Evolutionary conservation across 2,888 invertebrate genomes (phyloP).

Genomic region (Deroplatys truncata): DNA sequence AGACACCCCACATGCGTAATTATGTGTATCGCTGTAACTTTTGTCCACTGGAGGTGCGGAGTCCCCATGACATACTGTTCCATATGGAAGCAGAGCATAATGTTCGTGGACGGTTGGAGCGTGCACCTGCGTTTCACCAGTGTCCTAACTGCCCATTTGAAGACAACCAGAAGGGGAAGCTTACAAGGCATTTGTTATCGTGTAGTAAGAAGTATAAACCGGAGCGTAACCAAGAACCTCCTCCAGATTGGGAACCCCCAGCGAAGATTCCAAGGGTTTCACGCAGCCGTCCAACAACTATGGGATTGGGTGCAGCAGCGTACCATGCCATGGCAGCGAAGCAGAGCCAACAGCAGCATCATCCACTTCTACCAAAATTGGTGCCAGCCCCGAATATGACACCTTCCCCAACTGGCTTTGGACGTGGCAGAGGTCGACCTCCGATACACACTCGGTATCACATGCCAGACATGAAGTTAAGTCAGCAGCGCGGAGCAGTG

Average conservation of each 20-base stretch:
- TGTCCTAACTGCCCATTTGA: slow-evolving; percentile 93
- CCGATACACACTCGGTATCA: slow-evolving; percentile 44
- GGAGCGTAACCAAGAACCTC: slow-evolving; percentile 79
- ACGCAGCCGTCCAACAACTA: slow-evolving; percentile 38
- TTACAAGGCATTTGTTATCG: slow-evolving; percentile 80
- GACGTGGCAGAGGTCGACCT: slow-evolving; percentile 46
- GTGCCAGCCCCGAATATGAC: slow-evolving; percentile 41
- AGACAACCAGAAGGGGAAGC: slow-evolving; percentile 86
- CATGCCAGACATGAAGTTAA: slow-evolving; percentile 19
- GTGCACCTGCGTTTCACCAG: slow-evolving; percentile 83
- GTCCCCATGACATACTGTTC: slow-evolving; percentile 81
- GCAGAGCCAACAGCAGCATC: slow-evolving; percentile 34
- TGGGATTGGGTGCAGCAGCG: slow-evolving; percentile 37
- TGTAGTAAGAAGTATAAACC: slow-evolving; percentile 88
- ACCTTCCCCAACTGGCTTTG: slow-evolving; percentile 36
- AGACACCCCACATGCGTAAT: slow-evolving; percentile 88
- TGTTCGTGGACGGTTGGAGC: slow-evolving; percentile 74
- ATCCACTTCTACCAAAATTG: slow-evolving; percentile 47
- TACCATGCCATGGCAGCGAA: slow-evolving; percentile 44
- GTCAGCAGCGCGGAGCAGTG: slow-evolving; percentile 24
- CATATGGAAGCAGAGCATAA: slow-evolving; percentile 92
- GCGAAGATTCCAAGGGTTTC: slow-evolving; percentile 82
- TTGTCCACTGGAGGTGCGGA: slow-evolving; percentile 75
- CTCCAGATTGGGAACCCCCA: slow-evolving; percentile 88
- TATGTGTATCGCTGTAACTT: slow-evolving; percentile 78